phyloP scores from a whole-genome alignment of 1,140 invertebrate genomes.

The Pachypsylla venusta region DNA sequence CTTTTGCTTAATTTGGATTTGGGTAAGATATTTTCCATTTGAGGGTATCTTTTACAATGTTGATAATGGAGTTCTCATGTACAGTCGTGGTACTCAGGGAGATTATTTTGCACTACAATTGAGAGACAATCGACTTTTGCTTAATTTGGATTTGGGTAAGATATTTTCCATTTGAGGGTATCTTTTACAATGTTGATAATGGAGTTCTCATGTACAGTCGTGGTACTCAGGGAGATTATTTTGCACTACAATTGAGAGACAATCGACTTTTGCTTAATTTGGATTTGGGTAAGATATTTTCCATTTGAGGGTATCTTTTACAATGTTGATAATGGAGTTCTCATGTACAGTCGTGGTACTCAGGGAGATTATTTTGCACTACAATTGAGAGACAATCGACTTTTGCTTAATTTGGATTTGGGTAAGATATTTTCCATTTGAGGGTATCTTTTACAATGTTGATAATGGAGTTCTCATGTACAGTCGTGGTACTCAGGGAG shows the following conservation, averaged over 20 bases:
- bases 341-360: slow-evolving; percentile 83
- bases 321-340: slow-evolving; percentile 67
- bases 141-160: slow-evolving; percentile 75
- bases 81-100: slow-evolving; percentile 83
- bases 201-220: slow-evolving; percentile 81
- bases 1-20: slow-evolving; percentile 81
- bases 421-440: no score
- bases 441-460: no score
- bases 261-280: slow-evolving; percentile 82
- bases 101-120: slow-evolving; percentile 87
- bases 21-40: no score
- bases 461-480: slow-evolving; percentile 85
- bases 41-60: no score
- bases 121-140: slow-evolving; percentile 70
- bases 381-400: slow-evolving; percentile 75
- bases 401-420: slow-evolving; percentile 79
- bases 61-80: slow-evolving; percentile 79
- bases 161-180: no score
- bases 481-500: slow-evolving; percentile 82
- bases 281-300: slow-evolving; percentile 65
- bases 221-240: slow-evolving; percentile 87
- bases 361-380: slow-evolving; percentile 89
- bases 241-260: slow-evolving; percentile 76
- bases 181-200: slow-evolving; percentile 63
- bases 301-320: no score